Evolutionary conservation across 2,113 vertebrate species (phyloP), one percentile per base, ranked within the genome.

Genomic region (Tetraodon nigroviridis): DNA sequence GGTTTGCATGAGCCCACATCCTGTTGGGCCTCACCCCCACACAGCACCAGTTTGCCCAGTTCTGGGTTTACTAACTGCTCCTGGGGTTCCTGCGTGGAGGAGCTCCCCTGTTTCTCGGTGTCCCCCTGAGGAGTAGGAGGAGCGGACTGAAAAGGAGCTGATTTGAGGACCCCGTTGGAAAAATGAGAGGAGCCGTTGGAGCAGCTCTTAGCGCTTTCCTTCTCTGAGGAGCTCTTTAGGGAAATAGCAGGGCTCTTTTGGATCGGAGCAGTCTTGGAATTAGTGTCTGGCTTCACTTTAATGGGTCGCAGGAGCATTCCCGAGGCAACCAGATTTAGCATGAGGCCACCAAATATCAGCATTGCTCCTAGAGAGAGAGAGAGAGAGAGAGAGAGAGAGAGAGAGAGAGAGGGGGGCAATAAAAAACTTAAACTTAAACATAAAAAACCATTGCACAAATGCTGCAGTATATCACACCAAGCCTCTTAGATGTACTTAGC

Each of bases 261-360:
- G 50, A 65, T 71, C 40, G 69, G 66, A 27, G 80, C 65, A 27
- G 87, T 84, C 44, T 80, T 80, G 37, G 76, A 48, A 45, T 63
- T 67, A 32, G 73, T 54, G 10, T 40, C 29, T 0, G 4, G 64
- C 12, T 37, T 89, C 54, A 88, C 42, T 3, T 85, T 55, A 51
- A 81, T 67, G 1, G 94, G 92, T 55, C 90, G 81, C 84, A 98
- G 86, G 49, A 98, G 81, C 94, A 98, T 93, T 72, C 92, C 94
- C 37, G 95, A 90, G 51, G 95, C 93, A 48, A 97, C 89, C 37
- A 98, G 83, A 81, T 98, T 93, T 68, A 98, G 24, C 91, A 89
- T 92, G 67, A 97, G 88, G 42, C 92, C 94, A 19, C 95, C 93
- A 11, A 94, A 87, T 80, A 97, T 89, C 77, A 94, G 72, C 76